Percentiles rank a stretch among this genome's conserved stretches.
Conservation (phyloP, 2,113 vertebrate genomes). For the Tachysurus fulvidraco region DNA sequence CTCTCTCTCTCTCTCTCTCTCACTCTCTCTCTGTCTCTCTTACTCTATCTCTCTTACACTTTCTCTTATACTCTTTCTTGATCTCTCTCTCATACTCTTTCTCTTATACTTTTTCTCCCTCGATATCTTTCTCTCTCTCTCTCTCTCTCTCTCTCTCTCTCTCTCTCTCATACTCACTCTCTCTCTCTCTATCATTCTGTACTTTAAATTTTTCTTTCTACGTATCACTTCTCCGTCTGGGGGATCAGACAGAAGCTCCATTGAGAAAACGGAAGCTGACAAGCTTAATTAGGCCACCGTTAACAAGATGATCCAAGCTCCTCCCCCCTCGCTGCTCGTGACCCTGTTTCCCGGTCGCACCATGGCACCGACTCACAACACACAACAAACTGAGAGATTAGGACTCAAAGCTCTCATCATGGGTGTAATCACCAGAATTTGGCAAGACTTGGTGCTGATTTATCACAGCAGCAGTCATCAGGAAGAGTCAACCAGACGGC, state of each 20-base stretch:
- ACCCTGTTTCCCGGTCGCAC: conserved; percentile 38
- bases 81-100: neutral
- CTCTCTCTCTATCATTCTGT: neutral
- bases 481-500: neutral
- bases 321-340: conserved; percentile 1
- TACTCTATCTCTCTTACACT: neutral
- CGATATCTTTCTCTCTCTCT: neutral
- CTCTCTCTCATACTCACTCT: neutral
- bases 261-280: conserved; percentile 30
- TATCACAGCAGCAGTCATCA: conserved; percentile 6
- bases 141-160: neutral
- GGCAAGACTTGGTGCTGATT: neutral
- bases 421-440: conserved; percentile 24
- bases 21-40: neutral
- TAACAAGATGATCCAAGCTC: conserved; percentile 36
- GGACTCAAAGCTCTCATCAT: neutral
- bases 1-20: no score
- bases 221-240: conserved; percentile 20
- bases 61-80: neutral
- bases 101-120: neutral
- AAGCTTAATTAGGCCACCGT: conserved; percentile 51
- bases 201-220: neutral
- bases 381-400: conserved; percentile 13
- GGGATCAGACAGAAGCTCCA: conserved; percentile 43
- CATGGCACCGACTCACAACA: neutral